These are phyloP conservation scores for Nasua narica DNA, from an alignment of 2,797 vertebrate genomes.

Conservation along the genomic window DNA sequence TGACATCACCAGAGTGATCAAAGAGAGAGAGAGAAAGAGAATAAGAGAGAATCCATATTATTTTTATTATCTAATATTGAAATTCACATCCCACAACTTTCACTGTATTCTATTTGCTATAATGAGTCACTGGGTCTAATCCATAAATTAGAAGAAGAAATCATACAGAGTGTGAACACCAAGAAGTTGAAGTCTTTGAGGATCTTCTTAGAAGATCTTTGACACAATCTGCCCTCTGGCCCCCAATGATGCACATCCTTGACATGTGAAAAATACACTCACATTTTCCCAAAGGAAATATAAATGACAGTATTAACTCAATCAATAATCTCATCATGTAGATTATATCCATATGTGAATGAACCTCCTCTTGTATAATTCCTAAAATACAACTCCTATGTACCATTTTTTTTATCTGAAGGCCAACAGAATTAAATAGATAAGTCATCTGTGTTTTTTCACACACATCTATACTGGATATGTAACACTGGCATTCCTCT, in stretches of 20 bases:
- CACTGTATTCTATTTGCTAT: background rate
- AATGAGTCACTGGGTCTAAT: background rate
- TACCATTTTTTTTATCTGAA: background rate
- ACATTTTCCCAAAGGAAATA: background rate
- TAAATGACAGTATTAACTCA: background rate
- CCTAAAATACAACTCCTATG: background rate
- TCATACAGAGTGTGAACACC: background rate
- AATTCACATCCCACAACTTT: background rate
- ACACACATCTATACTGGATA: background rate
- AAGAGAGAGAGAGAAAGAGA: background rate
- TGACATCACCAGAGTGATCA: background rate
- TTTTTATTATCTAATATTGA: background rate
- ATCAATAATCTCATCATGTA: background rate
- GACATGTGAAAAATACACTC: background rate
- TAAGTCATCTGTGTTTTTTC: background rate
- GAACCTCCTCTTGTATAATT: background rate
- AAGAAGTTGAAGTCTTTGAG: background rate
- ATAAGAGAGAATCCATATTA: background rate
- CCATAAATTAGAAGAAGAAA: background rate
- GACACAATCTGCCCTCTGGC: background rate
- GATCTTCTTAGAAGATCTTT: background rate
- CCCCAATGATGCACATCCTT: background rate
- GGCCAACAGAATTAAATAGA: background rate
- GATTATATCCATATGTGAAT: background rate
- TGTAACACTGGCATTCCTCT: background rate